Base-by-base conservation (phyloP, 1,140 invertebrate species). In the Apocrypta bakeri region DNA sequence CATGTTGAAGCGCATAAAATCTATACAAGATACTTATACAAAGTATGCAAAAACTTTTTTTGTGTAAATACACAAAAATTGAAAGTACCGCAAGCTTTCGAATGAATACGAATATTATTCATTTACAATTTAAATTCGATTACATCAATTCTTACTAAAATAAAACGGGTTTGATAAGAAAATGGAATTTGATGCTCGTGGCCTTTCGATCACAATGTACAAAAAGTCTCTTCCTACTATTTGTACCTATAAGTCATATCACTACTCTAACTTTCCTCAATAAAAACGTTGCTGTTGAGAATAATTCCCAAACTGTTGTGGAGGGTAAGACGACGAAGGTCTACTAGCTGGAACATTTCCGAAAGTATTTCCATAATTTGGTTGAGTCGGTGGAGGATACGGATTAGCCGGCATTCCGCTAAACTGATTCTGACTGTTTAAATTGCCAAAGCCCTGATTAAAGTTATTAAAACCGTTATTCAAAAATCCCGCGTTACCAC, bases 391-490 rank as follows among this genome's bases (percentile, higher is more conserved):
- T 61, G 83, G 83, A 0, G 86, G 69, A 80, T 89, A 89, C 29
- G 89, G 87, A 82, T 84, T 88, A 21, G 86, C 77, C 7, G 83
- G 29, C 21, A 87, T 76, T 40, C 83, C 82, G 80, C 74, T 74
- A 48, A 87, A 89, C 77, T 87, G 88, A 79, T 85, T 87, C 61
- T 85, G 83, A 83, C 83, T 84, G 1, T 68, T 72, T 42, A 87
- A 68, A 75, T 82, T 88, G 40, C 73, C 69, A 25, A 89, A 90
- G 12, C 85, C 81, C 61, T 87, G 90, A 76, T 90, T 89, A 24
- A 87, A 89, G 63, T 87, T 89, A 84, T 86, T 89, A 27, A 90
- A 91, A 14, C 89, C 87, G 77, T 90, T 91, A 61, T 91, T 90
- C 84, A 90, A 85, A 56, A 86, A 90, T 56, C 84, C 86, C 3